Base-by-base conservation (phyloP, 2,797 vertebrate species). In the Falco columbarius region DNA sequence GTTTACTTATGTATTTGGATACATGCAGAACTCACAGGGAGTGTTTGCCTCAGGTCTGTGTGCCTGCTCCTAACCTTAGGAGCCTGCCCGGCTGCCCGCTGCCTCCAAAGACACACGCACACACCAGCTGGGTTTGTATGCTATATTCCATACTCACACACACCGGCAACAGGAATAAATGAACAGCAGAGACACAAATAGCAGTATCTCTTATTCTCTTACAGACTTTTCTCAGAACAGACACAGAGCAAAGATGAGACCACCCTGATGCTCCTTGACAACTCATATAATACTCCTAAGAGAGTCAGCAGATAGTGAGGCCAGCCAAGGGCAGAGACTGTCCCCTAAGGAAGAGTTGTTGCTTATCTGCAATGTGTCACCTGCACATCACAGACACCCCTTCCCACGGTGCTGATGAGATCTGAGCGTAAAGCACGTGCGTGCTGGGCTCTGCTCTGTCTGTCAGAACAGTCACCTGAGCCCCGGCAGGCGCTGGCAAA, bases 391-490 rank as follows among this genome's bases (percentile, higher is more conserved):
- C 2, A 0, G 3, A 15, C 30, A 32, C 4, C 51, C 54, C 44
- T 32, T 51, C 27, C 84, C 2, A 1, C 2, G 2, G 9, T 1
- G 2, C 5, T 7, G 4, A 8, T 0, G 8, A 61, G 71, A 76
- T 5, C 59, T 5, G 9, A 55, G 42, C 0, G 17, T 5, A 11
- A n/a, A n/a, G 49, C 36, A 5, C 14, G 0, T 2, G 30, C 2
- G 4, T 1, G 0, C 18, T 2, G 24, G 66, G 65, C 73, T 55
- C 79, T 51, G 46, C 29, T 42, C 9, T 13, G 24, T 6, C 46
- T 38, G 38, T 30, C 86, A 24, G 13, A 74, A 4, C 40, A 22
- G 49, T 6, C 42, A 16, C n/a, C 61, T 4, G 44, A 52, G 52
- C 59, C 47, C 24, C 7, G 19, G 38, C 8, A 21, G 54, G 49